Conservation (phyloP, 2,888 invertebrate genomes). For the Drosophila fulvimacula region DNA sequence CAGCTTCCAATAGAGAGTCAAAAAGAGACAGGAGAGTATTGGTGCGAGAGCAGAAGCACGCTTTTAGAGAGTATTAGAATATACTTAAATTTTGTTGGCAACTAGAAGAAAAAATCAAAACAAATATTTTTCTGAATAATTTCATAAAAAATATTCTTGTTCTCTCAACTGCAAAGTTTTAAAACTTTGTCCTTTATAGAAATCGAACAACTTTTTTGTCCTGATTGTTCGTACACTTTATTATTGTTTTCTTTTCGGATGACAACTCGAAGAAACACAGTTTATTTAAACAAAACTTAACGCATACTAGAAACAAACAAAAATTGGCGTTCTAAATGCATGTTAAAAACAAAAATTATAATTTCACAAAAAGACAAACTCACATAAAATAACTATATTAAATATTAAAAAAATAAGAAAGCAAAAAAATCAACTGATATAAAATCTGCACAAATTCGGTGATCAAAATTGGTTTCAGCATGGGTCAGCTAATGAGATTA, state of each 20-base stretch:
- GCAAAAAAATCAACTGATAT: slow-evolving; percentile 7
- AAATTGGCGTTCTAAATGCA: slow-evolving; percentile 24
- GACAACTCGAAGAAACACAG: slow-evolving; percentile 15
- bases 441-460: slow-evolving; percentile 25
- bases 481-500: slow-evolving; percentile 12
- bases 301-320: not conserved
- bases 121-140: too few relatives aligned
- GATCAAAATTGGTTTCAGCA: slow-evolving; percentile 28
- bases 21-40: too few relatives aligned
- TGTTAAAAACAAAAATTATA: slow-evolving; percentile 15
- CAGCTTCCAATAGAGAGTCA: too few relatives aligned
- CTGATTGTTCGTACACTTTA: too few relatives aligned
- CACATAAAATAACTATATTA: slow-evolving; percentile 16
- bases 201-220: too few relatives aligned
- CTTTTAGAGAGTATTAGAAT: too few relatives aligned
- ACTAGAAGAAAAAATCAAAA: too few relatives aligned
- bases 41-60: too few relatives aligned
- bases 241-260: not conserved
- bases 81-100: too few relatives aligned
- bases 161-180: too few relatives aligned
- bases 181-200: too few relatives aligned
- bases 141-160: too few relatives aligned
- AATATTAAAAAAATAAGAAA: slow-evolving; percentile 12
- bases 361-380: slow-evolving; percentile 4
- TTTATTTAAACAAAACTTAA: not conserved